Base-by-base conservation (phyloP, 1,140 invertebrate genomes). In the Scaptomyza pallida region DNA sequence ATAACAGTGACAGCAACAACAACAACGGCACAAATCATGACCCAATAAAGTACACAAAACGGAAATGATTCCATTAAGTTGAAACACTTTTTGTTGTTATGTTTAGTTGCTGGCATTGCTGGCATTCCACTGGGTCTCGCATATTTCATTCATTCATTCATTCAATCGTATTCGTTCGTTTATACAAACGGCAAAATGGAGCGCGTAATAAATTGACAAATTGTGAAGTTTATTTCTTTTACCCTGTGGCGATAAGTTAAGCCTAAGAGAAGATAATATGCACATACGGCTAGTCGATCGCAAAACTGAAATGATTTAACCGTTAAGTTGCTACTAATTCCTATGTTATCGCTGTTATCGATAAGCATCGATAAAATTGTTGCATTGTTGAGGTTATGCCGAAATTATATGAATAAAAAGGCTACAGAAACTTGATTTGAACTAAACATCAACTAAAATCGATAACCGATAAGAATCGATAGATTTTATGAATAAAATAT, bases 31-130 rank as follows among this genome's bases (percentile, higher is more conserved):
- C 48, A 69, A 75, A 63, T 79, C 61, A 75, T 75, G 52, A 57
- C 33, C 50, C 45, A 55, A 72, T 76, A 81, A 61, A 62, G 48
- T 41, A 54, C 26, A 78, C 74, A 70, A 44, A 67, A 55, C 59
- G 71, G 72, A 80, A 80, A 75, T 72, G 62, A 80, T 80, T 75
- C 57, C 77, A 80, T 75, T 72, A 79, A 59, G 6, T 62, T 57
- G 43, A 62, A 62, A 48, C 51, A 63, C 56, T 75, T 69, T 78
- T 21, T 26, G 48, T 15, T 51, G 45, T 21, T 40, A 4, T n/a
- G 5, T 13, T 13, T 40, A 52, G 55, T 51, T 57, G 37, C 13
- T 45, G 57, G 5, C 10, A 35, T 59, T 26, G 15, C 45, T 56
- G 33, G 8, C 37, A 61, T 16, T 8, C 19, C 67, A 70, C 19